These are phyloP conservation scores for Phengaris arion DNA, from an alignment of 2,888 invertebrate genomes.

Conservation along the genomic window DNA sequence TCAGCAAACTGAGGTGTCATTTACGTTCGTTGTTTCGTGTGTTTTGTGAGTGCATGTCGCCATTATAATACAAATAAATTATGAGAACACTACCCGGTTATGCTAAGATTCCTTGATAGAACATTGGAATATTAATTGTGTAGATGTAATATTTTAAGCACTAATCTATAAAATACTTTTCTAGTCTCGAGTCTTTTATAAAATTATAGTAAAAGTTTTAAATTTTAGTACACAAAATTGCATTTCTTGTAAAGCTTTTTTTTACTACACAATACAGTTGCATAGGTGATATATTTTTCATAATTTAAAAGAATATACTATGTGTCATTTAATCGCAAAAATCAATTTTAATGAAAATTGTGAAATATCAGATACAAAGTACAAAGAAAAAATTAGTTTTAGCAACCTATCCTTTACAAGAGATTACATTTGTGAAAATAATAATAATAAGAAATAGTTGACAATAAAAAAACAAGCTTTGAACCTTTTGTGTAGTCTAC, in stretches of 20 bases:
- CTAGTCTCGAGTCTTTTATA: background rate
- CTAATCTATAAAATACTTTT: background rate
- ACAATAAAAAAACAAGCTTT: slow-evolving; percentile 11
- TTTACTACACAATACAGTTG: background rate
- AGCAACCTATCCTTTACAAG: background rate
- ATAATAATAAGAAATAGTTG: background rate
- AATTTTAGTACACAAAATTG: slow-evolving; percentile 1
- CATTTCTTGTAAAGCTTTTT: background rate
- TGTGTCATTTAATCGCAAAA: background rate
- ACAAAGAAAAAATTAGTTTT: background rate
- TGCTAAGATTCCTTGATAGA: no score
- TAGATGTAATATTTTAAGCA: background rate
- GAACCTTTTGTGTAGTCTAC: background rate
- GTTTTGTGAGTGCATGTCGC: no score
- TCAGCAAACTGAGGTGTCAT: no score
- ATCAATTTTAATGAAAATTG: background rate
- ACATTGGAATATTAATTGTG: background rate
- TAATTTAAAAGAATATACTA: background rate
- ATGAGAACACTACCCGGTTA: no score
- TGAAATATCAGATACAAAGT: background rate
- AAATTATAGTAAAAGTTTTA: background rate
- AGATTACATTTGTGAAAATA: background rate
- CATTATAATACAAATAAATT: no score
- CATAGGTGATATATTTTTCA: background rate
- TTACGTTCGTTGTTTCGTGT: no score